Conservation (phyloP, 2,113 vertebrate species). For the Ctenomys sociabilis region DNA sequence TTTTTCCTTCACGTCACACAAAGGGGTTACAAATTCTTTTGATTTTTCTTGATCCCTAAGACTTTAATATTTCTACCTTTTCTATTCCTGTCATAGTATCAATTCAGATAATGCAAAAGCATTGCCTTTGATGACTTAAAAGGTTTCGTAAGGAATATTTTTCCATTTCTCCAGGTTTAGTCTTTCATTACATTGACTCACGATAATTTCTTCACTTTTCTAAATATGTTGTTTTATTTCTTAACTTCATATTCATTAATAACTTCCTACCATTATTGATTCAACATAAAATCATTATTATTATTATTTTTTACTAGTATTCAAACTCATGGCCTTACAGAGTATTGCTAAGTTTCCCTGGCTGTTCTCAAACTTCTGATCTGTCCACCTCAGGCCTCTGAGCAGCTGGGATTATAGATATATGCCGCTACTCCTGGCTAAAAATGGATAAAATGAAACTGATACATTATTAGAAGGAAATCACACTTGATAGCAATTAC, state of each 20-base stretch:
- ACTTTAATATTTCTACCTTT: background rate
- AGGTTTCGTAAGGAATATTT: background rate
- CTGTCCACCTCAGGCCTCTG: background rate
- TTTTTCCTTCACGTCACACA: background rate
- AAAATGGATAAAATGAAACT: background rate
- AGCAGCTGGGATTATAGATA: background rate
- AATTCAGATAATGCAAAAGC: background rate
- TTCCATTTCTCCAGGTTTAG: background rate
- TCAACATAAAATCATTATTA: background rate
- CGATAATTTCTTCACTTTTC: background rate
- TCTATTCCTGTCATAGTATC: background rate
- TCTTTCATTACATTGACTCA: background rate
- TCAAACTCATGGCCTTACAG: background rate
- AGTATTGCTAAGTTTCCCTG: background rate
- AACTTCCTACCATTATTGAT: background rate
- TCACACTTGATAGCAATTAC: background rate
- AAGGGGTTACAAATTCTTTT: background rate
- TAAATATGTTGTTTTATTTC: background rate
- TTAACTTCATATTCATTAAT: background rate
- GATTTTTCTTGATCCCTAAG: background rate
- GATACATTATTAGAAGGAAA: background rate
- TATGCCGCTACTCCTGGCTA: background rate
- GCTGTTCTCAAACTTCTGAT: background rate
- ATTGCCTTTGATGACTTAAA: background rate
- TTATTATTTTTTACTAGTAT: background rate